These are phyloP conservation scores for Muraenolepis orangiensis DNA, from an alignment of 2,797 vertebrate genomes.

Conservation along the genomic window DNA sequence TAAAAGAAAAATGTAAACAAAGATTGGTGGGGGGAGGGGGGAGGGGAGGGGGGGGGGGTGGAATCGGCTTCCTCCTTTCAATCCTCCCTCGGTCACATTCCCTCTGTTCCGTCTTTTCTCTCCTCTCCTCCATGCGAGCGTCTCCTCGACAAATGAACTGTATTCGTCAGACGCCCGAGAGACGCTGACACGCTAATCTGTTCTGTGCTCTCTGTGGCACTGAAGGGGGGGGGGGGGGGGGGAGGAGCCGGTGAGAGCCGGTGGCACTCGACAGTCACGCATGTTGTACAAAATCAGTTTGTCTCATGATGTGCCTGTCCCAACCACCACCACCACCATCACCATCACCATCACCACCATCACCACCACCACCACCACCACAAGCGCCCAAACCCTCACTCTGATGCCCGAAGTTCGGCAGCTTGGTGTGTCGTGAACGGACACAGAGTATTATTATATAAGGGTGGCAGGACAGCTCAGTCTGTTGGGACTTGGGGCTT, in stretches of 20 bases:
- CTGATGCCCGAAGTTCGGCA: no score
- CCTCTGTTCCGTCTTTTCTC: constrained; percentile 44
- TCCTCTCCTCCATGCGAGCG: constrained; percentile 51
- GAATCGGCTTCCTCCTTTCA: constrained; percentile 39
- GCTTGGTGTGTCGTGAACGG: no score
- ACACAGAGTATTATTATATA: no score
- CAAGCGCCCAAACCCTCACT: no score
- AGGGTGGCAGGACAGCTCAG: no score
- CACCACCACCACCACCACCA: not conserved
- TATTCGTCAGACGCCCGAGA: constrained; percentile 62
- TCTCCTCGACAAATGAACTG: constrained; percentile 72
- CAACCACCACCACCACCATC: constrained; percentile 28
- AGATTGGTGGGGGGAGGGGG: constrained; percentile 22
- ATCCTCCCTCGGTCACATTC: constrained; percentile 54
- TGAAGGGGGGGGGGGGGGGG: no score
- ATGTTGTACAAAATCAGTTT: constrained; percentile 61
- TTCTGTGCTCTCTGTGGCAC: constrained; percentile 69
- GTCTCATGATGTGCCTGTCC: constrained; percentile 37
- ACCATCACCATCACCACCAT: constrained; percentile 5
- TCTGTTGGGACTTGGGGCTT: no score
- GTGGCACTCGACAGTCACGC: constrained; percentile 48
- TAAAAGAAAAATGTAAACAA: constrained; percentile 27
- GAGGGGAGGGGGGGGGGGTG: constrained; percentile 8
- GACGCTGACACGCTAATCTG: constrained; percentile 65
- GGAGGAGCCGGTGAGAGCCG: no score